These are phyloP conservation scores for Menidia beryllina DNA, from an alignment of 2,113 vertebrate genomes.

Conservation along the genomic window DNA sequence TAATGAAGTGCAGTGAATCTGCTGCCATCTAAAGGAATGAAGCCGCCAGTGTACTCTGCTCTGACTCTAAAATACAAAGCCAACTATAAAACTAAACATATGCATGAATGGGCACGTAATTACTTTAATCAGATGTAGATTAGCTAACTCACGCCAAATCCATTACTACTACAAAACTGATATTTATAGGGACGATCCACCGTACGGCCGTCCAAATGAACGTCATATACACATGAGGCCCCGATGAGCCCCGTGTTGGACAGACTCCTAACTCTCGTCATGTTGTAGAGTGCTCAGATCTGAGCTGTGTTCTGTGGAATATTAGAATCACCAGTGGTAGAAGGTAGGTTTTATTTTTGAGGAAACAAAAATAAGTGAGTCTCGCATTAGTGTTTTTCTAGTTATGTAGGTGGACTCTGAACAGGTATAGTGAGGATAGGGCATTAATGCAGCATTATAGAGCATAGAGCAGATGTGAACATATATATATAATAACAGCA, in stretches of 20 bases:
- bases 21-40: constrained; percentile 74
- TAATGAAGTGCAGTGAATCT: constrained; percentile 41
- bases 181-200: no score
- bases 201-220: constrained; percentile 1
- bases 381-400: not conserved
- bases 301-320: not conserved
- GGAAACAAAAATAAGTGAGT: not conserved
- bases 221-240: constrained; percentile 5
- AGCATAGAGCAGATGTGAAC: constrained; percentile 44
- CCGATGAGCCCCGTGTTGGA: not conserved
- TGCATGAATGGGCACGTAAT: not conserved
- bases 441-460: constrained; percentile 47
- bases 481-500: constrained; percentile 42
- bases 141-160: not conserved
- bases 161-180: not conserved
- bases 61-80: not conserved
- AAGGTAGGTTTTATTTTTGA: constrained; percentile 31
- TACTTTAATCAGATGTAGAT: not conserved
- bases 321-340: constrained; percentile 27
- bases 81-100: constrained; percentile 13
- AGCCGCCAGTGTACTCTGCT: constrained; percentile 43
- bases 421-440: constrained; percentile 21
- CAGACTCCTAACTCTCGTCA: not conserved
- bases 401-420: constrained; percentile 35
- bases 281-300: not conserved